Evolutionary conservation across 2,888 invertebrate genomes (phyloP).

Genomic region (Ariolimax columbianus): DNA sequence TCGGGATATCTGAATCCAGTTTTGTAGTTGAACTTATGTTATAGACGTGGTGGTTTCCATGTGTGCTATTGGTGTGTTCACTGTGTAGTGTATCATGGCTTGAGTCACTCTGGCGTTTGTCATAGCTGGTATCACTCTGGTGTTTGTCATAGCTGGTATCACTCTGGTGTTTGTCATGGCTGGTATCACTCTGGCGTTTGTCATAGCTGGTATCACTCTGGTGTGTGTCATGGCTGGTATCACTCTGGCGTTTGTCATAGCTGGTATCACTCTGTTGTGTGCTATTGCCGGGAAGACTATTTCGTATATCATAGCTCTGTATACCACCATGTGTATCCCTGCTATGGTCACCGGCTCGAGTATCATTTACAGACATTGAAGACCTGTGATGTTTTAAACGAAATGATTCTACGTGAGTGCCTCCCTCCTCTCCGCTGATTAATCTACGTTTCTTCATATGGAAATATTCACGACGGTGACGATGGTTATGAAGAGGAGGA

Average conservation of each 20-base stretch:
- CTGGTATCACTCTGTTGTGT: neutral
- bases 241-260: neutral
- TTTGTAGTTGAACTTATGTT: neutral
- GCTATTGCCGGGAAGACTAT: neutral
- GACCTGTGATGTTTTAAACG: neutral
- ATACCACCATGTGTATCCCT: neutral
- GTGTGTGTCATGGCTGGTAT: neutral
- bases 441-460: neutral
- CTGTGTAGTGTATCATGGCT: neutral
- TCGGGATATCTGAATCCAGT: neutral
- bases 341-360: neutral
- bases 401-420: neutral
- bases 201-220: neutral
- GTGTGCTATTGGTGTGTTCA: neutral
- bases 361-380: neutral
- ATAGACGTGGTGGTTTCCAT: neutral
- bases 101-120: neutral
- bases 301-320: neutral
- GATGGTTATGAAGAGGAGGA: slow-evolving; percentile 18
- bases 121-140: neutral
- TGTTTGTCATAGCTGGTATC: neutral
- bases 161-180: neutral
- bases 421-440: too few species aligned
- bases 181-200: neutral
- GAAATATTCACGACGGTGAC: slow-evolving; percentile 23